These are phyloP conservation scores for Heliconius ethilla DNA, from an alignment of 2,888 invertebrate species.

Conservation along the genomic window DNA sequence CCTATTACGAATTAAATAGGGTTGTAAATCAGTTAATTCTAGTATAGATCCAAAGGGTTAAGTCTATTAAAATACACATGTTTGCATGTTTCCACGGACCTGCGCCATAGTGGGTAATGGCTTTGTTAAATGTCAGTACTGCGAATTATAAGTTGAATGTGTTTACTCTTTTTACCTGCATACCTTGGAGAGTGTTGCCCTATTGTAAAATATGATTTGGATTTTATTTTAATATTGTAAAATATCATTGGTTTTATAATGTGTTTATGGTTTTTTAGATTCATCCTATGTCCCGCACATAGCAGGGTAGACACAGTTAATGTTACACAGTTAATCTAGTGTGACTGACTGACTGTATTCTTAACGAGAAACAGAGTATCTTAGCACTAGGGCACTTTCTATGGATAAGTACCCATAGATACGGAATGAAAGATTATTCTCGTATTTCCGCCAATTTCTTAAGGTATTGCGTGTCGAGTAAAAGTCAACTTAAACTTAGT, in stretches of 20 bases:
- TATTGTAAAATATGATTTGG: conserved; percentile 4
- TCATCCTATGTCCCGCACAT: no score
- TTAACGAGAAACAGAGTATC: no score
- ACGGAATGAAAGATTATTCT: no score
- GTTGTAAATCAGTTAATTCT: conserved; percentile 21
- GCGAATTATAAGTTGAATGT: conserved; percentile 19
- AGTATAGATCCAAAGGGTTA: conserved; percentile 27
- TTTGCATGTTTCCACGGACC: conserved; percentile 33
- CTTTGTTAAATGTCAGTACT: conserved; percentile 32
- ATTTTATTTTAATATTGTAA: not conserved
- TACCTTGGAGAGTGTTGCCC: conserved; percentile 8
- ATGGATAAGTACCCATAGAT: no score
- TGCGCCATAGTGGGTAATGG: conserved; percentile 28
- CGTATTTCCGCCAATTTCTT: no score
- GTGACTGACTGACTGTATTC: not conserved
- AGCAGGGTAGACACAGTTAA: no score
- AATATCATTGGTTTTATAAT: not conserved
- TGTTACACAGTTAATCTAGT: no score
- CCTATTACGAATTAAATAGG: conserved; percentile 15
- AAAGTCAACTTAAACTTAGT: no score
- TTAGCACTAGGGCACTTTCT: no score
- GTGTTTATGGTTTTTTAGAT: not conserved
- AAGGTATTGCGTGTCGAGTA: no score
- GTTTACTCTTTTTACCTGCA: conserved; percentile 27
- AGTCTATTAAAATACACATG: conserved; percentile 30